phyloP scores from a whole-genome alignment of 2,888 invertebrate genomes.

The Epicampocera succincta region DNA sequence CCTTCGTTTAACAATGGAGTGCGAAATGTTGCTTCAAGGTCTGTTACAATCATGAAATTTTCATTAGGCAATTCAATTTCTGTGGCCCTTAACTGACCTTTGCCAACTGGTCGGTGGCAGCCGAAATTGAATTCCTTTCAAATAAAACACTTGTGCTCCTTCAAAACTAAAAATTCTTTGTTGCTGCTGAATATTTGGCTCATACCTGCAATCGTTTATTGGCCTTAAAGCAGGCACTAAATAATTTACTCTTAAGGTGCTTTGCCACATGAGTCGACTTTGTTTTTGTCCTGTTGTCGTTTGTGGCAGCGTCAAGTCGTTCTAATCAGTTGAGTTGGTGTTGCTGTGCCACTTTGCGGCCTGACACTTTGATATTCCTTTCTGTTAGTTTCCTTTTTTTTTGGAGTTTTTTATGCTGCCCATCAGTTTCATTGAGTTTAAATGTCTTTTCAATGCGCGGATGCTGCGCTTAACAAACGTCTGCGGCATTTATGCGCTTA shows the following conservation, averaged over 20 bases:
- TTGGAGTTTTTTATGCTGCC: slow-evolving; percentile 6
- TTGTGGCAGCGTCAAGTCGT: slow-evolving; percentile 6
- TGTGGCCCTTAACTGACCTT: slow-evolving; percentile 52
- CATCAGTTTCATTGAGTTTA: slow-evolving; percentile 45
- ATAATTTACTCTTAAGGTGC: slow-evolving; percentile 74
- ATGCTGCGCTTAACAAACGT: slow-evolving; percentile 29
- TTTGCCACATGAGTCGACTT: slow-evolving; percentile 33
- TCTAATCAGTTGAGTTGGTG: slow-evolving; percentile 64
- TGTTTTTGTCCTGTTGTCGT: slow-evolving; percentile 37
- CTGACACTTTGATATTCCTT: slow-evolving; percentile 68
- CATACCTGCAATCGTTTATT: slow-evolving; percentile 14
- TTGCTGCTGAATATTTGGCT: slow-evolving; percentile 1
- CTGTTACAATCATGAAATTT: slow-evolving; percentile 45
- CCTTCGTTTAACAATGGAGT: slow-evolving; percentile 64
- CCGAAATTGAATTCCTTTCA: slow-evolving; percentile 8
- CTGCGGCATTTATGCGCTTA: slow-evolving; percentile 53
- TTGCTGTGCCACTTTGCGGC: slow-evolving; percentile 71
- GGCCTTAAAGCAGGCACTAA: slow-evolving; percentile 75
- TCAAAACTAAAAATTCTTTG: background rate
- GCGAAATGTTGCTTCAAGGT: slow-evolving; percentile 69
- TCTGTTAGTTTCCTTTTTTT: slow-evolving; percentile 39
- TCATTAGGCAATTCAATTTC: slow-evolving; percentile 52
- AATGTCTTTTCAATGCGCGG: slow-evolving; percentile 41
- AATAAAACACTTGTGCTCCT: slow-evolving; percentile 21
- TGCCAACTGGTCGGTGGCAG: slow-evolving; percentile 1